Evolutionary conservation across 1,140 invertebrate species (phyloP).

Genomic region (Magallana angulata): DNA sequence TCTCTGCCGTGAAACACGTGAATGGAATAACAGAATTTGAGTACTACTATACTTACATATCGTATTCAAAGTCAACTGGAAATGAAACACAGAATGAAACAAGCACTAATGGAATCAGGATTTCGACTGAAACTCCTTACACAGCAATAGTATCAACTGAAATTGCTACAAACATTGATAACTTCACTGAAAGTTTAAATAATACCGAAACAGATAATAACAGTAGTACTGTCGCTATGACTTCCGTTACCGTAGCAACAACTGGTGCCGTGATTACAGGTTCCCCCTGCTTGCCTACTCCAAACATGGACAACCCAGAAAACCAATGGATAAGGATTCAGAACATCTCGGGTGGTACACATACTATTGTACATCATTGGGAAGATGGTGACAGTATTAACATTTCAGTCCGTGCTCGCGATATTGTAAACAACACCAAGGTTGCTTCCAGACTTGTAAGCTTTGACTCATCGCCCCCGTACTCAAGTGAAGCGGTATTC

Average conservation of each 20-base stretch:
- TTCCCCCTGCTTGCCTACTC: background rate
- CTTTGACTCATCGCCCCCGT: background rate
- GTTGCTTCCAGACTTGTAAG: background rate
- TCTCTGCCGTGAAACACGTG: background rate
- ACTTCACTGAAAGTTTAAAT: background rate
- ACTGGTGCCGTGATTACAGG: background rate
- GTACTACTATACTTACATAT: background rate
- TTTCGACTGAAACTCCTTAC: background rate
- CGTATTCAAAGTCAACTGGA: background rate
- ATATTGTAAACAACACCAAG: background rate
- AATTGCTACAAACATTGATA: background rate
- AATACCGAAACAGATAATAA: background rate
- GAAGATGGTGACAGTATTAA: constrained; percentile 17
- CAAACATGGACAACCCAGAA: background rate
- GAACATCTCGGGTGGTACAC: background rate
- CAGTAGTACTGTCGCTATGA: too few species aligned
- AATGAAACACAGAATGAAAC: background rate
- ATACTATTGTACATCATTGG: background rate
- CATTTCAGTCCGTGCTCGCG: background rate
- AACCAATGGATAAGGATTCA: constrained; percentile 1
- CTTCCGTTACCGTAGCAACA: background rate
- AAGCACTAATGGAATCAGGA: background rate
- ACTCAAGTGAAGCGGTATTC: background rate
- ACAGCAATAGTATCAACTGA: background rate
- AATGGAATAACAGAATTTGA: constrained; percentile 26